phyloP scores from a whole-genome alignment of 2,113 vertebrate species.

The Scartelaos histophorus region DNA sequence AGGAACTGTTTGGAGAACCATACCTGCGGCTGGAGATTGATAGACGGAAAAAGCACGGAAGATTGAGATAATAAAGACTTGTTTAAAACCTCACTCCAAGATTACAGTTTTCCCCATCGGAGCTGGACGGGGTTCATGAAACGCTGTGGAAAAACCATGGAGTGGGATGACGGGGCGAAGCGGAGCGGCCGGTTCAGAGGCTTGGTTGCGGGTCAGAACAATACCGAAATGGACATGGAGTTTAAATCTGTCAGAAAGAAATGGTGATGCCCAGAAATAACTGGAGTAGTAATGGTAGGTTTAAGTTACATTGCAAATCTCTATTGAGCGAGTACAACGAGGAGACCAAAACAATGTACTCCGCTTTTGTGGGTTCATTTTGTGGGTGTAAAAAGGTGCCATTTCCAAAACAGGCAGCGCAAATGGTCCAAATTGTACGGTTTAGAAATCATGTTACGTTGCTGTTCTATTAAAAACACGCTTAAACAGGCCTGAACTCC shows the following conservation, averaged over 20 bases:
- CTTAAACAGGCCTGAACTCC: too few species aligned
- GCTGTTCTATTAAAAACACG: too few species aligned
- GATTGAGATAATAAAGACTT: constrained; percentile 60
- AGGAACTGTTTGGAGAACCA: constrained; percentile 57
- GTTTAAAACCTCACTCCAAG: constrained; percentile 63
- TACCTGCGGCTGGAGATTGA: constrained; percentile 63
- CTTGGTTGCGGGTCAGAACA: constrained; percentile 30
- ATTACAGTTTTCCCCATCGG: constrained; percentile 41
- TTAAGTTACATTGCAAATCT: too few species aligned
- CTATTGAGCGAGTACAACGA: too few species aligned
- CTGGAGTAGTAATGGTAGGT: too few species aligned
- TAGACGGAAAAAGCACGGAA: constrained; percentile 52
- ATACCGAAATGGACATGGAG: constrained; percentile 6
- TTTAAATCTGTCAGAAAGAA: background rate
- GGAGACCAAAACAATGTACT: too few species aligned
- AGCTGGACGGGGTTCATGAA: constrained; percentile 36
- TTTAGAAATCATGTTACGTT: too few species aligned
- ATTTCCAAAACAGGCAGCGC: too few species aligned
- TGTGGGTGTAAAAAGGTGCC: too few species aligned
- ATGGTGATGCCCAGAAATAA: background rate
- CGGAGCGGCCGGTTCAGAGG: constrained; percentile 31
- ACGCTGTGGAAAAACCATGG: constrained; percentile 43
- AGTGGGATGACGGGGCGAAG: constrained; percentile 43
- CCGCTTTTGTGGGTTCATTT: too few species aligned
- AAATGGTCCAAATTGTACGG: too few species aligned